Percentiles rank a stretch among this genome's conserved stretches.
phyloP scores from a whole-genome alignment of 2,888 invertebrate genomes.

The Allacma fusca region DNA sequence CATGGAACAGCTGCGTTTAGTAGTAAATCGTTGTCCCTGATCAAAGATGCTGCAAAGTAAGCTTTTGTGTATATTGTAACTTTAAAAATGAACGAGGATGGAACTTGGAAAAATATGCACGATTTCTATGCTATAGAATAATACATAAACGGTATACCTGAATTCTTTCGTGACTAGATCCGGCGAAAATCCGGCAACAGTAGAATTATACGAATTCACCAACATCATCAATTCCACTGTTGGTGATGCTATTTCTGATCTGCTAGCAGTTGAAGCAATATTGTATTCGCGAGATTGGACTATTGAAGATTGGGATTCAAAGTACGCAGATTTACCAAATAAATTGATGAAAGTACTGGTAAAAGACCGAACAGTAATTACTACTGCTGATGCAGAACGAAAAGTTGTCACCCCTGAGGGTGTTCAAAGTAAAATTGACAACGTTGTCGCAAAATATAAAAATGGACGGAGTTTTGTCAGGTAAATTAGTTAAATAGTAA shows the following conservation, averaged over 20 bases:
- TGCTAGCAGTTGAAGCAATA: slow-evolving; percentile 91
- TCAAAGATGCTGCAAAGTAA: slow-evolving; percentile 65
- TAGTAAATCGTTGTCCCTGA: slow-evolving; percentile 68
- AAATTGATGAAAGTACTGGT: slow-evolving; percentile 87
- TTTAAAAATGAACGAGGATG: no score
- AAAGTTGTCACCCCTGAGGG: slow-evolving; percentile 76
- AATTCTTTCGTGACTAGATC: slow-evolving; percentile 23
- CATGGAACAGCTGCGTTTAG: slow-evolving; percentile 95
- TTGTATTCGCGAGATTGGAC: slow-evolving; percentile 83
- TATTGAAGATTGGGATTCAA: slow-evolving; percentile 78
- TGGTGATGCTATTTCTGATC: slow-evolving; percentile 96
- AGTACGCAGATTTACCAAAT: slow-evolving; percentile 88
- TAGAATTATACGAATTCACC: slow-evolving; percentile 74
- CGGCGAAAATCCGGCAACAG: slow-evolving; percentile 68
- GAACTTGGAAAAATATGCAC: no score
- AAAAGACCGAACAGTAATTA: slow-evolving; percentile 82
- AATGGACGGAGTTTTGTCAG: slow-evolving; percentile 86
- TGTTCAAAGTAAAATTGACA: slow-evolving; percentile 82
- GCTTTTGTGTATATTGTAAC: slow-evolving; percentile 22
- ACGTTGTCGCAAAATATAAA: slow-evolving; percentile 73
- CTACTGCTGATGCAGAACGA: slow-evolving; percentile 88
- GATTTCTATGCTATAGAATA: no score
- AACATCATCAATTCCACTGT: slow-evolving; percentile 93
- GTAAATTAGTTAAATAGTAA: slow-evolving; percentile 66
- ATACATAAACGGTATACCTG: no score